Base-by-base conservation (phyloP, 2,113 vertebrate species). In the Sprattus sprattus region DNA sequence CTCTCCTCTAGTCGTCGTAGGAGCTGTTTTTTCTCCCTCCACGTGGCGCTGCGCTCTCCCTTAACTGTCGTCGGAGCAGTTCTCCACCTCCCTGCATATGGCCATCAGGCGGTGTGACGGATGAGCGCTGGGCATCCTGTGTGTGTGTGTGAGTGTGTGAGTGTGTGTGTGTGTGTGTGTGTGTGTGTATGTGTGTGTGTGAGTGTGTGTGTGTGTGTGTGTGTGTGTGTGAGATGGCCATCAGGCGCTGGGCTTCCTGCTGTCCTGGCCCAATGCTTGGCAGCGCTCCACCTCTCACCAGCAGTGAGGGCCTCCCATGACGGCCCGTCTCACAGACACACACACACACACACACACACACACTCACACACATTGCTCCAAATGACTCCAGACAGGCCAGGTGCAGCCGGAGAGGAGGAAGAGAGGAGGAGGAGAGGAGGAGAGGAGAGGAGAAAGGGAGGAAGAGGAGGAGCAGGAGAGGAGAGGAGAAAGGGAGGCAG, bases 11-110 rank as follows among this genome's bases (percentile, higher is more conserved):
- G 4, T 16, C 20, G 15, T 18, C 16, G 18, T 20, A 1, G 18
- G 15, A 4, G 4, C 4, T 0, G 10, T 54, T 82, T 86, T 84
- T 87, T 91, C 90, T 88, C 85, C 49, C 92, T 90, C 89, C 90
- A 89, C 90, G 88, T 84, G 87, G 89, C 91, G 90, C 91, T 92
- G 90, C 90, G 78, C 25, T 20, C 64, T 25, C 82, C 7, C 82
- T 10, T 18, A 5, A 47, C 46, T 25, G 2, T 80, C 20, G 22
- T 80, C 8, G n/a, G 13, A 2, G 22, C 54, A 20, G 1, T 83
- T 32, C 67, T 64, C 82, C 39, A 25, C 83, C 89, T 82, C 57
- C 86, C 22, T 84, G 0, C 45, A 75, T 90, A 88, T 82, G 89
- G 87, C 83, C 82, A 32, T 88, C 82, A 44, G 81, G 83, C 83